Conservation (phyloP, 2,113 vertebrate genomes). For the Cyprinodon brontotheroides region DNA sequence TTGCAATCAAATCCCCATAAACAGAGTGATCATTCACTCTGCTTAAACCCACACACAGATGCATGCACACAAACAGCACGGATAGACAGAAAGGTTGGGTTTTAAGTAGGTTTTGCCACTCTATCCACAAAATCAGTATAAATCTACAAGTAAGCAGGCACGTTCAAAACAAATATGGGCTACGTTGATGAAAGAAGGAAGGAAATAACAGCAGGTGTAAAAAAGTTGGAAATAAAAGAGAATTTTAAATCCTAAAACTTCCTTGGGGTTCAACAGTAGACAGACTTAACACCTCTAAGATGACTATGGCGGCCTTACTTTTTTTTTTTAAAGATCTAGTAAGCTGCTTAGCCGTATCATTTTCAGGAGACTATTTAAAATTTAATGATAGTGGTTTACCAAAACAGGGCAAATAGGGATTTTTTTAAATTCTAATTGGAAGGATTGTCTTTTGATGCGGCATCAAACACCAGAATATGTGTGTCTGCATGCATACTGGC, state of each 20-base stretch:
- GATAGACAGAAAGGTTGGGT: slow-evolving; percentile 8
- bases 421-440: slow-evolving; percentile 39
- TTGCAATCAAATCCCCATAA: slow-evolving; percentile 77
- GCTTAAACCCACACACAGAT: slow-evolving; percentile 54
- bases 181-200: slow-evolving; percentile 23
- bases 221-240: slow-evolving; percentile 44
- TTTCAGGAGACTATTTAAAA: slow-evolving; percentile 44
- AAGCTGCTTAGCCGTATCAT: slow-evolving; percentile 43
- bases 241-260: slow-evolving; percentile 40
- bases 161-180: slow-evolving; percentile 3
- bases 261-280: slow-evolving; percentile 41
- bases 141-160: slow-evolving; percentile 38
- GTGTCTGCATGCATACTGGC: slow-evolving; percentile 19
- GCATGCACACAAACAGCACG: slow-evolving; percentile 20
- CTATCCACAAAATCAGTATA: slow-evolving; percentile 23
- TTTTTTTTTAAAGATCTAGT: slow-evolving; percentile 44
- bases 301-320: slow-evolving; percentile 34
- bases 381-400: slow-evolving; percentile 29
- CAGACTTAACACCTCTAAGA: slow-evolving; percentile 26
- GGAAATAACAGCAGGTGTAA: slow-evolving; percentile 26
- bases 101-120: slow-evolving; percentile 20
- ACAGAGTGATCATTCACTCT: slow-evolving; percentile 77
- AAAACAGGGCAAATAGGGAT: slow-evolving; percentile 43
- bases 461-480: slow-evolving; percentile 28
- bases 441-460: slow-evolving; percentile 44